phyloP scores from a whole-genome alignment of 2,113 vertebrate genomes.

The Leptosomus discolor region DNA sequence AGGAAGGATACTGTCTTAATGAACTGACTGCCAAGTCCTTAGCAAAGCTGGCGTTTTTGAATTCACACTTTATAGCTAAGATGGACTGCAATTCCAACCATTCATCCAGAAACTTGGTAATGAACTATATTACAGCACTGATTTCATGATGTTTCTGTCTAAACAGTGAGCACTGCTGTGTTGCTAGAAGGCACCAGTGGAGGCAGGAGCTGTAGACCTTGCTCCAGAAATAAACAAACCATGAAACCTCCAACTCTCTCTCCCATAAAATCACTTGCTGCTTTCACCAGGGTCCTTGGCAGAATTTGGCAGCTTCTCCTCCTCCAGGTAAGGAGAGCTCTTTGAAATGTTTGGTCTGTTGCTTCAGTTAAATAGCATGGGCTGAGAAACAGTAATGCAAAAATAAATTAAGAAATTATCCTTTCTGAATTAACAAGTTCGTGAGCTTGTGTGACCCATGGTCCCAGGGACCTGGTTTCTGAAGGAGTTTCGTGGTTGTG shows the following conservation, averaged over 20 bases:
- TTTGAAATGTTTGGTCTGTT: neutral
- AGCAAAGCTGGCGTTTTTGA: neutral
- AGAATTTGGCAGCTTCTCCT: neutral
- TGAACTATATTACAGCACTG: neutral
- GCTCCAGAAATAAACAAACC: neutral
- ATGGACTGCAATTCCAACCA: neutral
- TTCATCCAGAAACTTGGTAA: neutral
- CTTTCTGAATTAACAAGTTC: neutral
- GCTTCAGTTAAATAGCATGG: neutral
- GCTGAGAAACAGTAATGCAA: neutral
- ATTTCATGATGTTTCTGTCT: neutral
- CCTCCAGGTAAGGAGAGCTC: neutral
- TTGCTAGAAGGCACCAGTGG: neutral
- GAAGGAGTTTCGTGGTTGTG: neutral
- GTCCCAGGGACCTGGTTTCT: neutral
- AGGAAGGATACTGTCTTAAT: neutral
- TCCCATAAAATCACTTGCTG: neutral
- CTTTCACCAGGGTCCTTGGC: neutral
- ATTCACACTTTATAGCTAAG: neutral
- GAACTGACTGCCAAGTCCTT: neutral
- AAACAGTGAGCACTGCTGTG: neutral
- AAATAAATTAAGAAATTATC: neutral
- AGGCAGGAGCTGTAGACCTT: neutral
- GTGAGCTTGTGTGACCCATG: neutral
- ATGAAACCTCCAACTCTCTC: neutral